Evolutionary conservation across 2,888 invertebrate genomes (phyloP), one percentile per base, ranked within the genome.

Genomic region (Corythucha ciliata): DNA sequence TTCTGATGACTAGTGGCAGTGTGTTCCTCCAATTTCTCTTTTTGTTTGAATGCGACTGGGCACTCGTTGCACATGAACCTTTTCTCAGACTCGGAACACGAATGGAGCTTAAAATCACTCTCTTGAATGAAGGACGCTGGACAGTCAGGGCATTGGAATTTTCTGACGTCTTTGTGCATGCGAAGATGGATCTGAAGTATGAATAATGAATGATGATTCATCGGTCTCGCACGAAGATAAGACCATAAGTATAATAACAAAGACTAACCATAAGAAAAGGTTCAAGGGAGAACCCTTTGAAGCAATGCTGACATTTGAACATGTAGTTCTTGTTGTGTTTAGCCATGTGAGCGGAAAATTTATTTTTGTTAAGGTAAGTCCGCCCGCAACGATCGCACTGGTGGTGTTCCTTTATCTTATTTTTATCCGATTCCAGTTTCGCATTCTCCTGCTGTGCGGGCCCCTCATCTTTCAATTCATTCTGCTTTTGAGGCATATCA

Each of bases 201-300:
- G n/a, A n/a, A n/a, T n/a, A n/a, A n/a, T n/a, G n/a, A n/a, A n/a
- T n/a, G n/a, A n/a, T n/a, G n/a, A n/a, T n/a, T n/a, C n/a, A n/a
- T n/a, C n/a, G n/a, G n/a, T n/a, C n/a, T n/a, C n/a, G n/a, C n/a
- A n/a, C n/a, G n/a, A n/a, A n/a, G n/a, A n/a, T n/a, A n/a, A n/a
- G n/a, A n/a, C n/a, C n/a, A n/a, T n/a, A n/a, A n/a, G n/a, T n/a
- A n/a, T n/a, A n/a, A n/a, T n/a, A n/a, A n/a, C n/a, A n/a, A n/a
- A n/a, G n/a, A n/a, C n/a, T n/a, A n/a, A n/a, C n/a, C n/a, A n/a
- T n/a, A n/a, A n/a, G n/a, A n/a, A n/a, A n/a, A n/a, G n/a, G n/a
- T n/a, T n/a, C n/a, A n/a, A n/a, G n/a, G 55, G 59, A 26, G 61
- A 58, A 46, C 54, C 61, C 59, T 58, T 63, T 63, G 20, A 58